These are phyloP conservation scores for Bimastos eiseni DNA, from an alignment of 2,888 invertebrate genomes.

Conservation along the genomic window DNA sequence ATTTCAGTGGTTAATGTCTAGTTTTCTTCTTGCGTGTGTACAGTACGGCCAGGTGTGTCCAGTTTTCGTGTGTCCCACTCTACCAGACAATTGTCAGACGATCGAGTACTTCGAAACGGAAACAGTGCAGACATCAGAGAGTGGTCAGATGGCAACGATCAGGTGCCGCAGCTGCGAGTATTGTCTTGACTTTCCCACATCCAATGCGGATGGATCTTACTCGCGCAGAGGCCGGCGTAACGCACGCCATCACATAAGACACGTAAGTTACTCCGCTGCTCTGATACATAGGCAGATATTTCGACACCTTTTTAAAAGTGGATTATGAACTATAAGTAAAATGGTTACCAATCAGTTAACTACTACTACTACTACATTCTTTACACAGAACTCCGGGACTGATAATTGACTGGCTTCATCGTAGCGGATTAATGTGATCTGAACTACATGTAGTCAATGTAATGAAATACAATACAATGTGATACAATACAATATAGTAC, in stretches of 20 bases:
- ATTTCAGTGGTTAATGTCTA: background rate
- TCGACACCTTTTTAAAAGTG: too few species aligned
- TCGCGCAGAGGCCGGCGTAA: background rate
- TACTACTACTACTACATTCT: too few species aligned
- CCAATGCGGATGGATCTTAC: too few species aligned
- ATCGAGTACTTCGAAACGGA: background rate
- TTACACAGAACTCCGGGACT: too few species aligned
- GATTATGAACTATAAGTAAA: too few species aligned
- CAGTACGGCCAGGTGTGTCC: background rate
- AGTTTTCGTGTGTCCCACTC: background rate
- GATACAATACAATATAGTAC: too few species aligned
- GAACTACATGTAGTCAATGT: too few species aligned
- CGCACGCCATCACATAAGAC: background rate
- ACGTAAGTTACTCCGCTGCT: background rate
- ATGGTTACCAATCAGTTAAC: too few species aligned
- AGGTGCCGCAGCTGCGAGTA: conserved; percentile 8
- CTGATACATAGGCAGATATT: too few species aligned
- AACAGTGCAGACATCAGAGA: background rate
- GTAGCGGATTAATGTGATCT: too few species aligned
- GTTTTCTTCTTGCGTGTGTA: background rate
- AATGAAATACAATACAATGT: too few species aligned
- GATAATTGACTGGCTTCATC: too few species aligned
- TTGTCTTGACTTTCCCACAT: background rate
- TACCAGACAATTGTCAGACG: conserved; percentile 8
- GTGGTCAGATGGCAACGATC: background rate